A percentile compares a stretch with the other conserved stretches of the same genome.
These are phyloP conservation scores for Mycalesis mineus DNA, from an alignment of 2,888 invertebrate species.

Conservation along the genomic window DNA sequence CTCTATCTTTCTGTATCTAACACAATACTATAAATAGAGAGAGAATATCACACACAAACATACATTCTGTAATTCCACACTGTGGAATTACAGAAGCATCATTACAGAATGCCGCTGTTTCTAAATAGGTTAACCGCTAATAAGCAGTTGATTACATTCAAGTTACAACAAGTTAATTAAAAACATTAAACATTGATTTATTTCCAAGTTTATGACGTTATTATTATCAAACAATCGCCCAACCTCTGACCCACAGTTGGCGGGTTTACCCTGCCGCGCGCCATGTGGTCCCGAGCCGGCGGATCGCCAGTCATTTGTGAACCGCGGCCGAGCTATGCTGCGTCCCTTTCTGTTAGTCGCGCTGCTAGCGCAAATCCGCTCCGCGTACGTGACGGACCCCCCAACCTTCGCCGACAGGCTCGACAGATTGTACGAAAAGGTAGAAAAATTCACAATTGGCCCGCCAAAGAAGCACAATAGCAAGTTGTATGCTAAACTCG, in stretches of 20 bases:
- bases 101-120: too few species aligned
- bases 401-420: constrained; percentile 54
- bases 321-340: constrained; percentile 57
- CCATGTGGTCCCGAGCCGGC: constrained; percentile 37
- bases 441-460: constrained; percentile 51
- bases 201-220: background rate
- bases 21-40: too few species aligned
- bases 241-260: constrained; percentile 15
- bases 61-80: too few species aligned
- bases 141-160: too few species aligned
- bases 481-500: constrained; percentile 54
- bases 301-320: constrained; percentile 39
- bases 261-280: constrained; percentile 33
- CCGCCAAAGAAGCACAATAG: constrained; percentile 36
- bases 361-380: constrained; percentile 47
- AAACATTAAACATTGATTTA: background rate
- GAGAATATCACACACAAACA: too few species aligned
- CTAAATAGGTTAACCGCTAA: too few species aligned
- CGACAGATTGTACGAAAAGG: constrained; percentile 55
- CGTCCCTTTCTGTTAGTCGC: constrained; percentile 46
- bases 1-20: too few species aligned
- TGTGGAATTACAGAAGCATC: too few species aligned
- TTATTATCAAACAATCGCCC: background rate
- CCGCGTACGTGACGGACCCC: constrained; percentile 54
- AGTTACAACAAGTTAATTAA: too few species aligned